These are phyloP conservation scores for Drosophila lacteicornis DNA, from an alignment of 1,140 invertebrate genomes.

Conservation along the genomic window DNA sequence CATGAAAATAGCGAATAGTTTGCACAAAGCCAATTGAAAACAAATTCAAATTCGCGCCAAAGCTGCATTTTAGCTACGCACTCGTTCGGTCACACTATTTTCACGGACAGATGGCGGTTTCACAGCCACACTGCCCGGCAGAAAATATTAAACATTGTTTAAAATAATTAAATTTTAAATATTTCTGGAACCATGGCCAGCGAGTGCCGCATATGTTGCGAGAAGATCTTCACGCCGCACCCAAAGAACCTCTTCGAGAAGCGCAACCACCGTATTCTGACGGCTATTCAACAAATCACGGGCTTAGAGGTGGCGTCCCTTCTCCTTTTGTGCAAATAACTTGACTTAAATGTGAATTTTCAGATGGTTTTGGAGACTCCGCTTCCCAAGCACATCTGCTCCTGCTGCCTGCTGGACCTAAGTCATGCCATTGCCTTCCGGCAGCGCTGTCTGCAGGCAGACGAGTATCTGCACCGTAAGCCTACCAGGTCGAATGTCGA, in stretches of 20 bases:
- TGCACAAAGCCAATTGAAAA: not conserved
- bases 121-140: conserved; percentile 4
- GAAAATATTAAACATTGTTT: not conserved
- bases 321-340: not conserved
- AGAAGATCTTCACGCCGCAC: conserved; percentile 48
- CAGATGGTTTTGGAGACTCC: conserved; percentile 23
- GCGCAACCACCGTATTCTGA: conserved; percentile 33
- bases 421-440: conserved; percentile 59
- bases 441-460: conserved; percentile 49
- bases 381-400: conserved; percentile 64
- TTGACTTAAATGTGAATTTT: not conserved
- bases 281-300: conserved; percentile 49
- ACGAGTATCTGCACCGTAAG: conserved; percentile 12
- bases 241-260: conserved; percentile 60
- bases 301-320: conserved; percentile 43
- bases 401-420: conserved; percentile 63
- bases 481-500: not conserved
- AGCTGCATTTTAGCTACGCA: not conserved
- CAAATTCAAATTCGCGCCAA: not conserved
- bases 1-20: not conserved
- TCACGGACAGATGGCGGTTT: not conserved
- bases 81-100: not conserved
- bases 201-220: conserved; percentile 54
- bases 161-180: not conserved
- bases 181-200: conserved; percentile 17